Percentiles rank a stretch among this genome's conserved stretches.
phyloP scores from a whole-genome alignment of 2,113 vertebrate species.

The Lichenostomus cassidix region DNA sequence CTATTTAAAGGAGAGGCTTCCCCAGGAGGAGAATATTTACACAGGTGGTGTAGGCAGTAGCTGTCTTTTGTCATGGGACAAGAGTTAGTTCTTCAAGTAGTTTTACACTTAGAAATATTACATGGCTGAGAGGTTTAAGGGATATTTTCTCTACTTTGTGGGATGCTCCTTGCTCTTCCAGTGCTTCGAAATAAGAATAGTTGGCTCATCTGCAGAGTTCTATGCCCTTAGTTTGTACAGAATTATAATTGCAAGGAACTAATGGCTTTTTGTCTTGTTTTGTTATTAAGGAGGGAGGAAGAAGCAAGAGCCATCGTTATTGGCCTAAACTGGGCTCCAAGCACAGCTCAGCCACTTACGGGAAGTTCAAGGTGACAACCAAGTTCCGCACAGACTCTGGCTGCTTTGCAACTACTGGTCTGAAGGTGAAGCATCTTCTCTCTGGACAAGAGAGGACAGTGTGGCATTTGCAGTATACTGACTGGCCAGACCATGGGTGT shows the following conservation, averaged over 20 bases:
- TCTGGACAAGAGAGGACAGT: conserved; percentile 84
- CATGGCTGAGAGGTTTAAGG: not conserved
- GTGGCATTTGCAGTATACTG: conserved; percentile 87
- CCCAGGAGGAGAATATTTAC: not conserved
- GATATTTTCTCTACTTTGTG: not conserved
- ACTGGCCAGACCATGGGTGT: conserved; percentile 89
- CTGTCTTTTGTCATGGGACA: not conserved
- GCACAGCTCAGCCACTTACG: conserved; percentile 85
- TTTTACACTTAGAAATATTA: not conserved
- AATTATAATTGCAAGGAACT: not conserved
- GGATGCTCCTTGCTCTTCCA: not conserved
- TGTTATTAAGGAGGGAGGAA: conserved; percentile 78
- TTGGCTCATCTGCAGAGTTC: not conserved
- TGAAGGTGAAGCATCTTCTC: conserved; percentile 86
- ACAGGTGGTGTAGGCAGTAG: not conserved
- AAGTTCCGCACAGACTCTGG: conserved; percentile 87
- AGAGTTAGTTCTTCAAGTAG: not conserved
- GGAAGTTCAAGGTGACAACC: conserved; percentile 87
- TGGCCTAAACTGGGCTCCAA: conserved; percentile 87
- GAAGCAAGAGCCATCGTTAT: conserved; percentile 84
- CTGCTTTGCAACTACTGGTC: conserved; percentile 84
- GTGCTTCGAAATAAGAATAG: not conserved
- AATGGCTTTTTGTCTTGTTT: not conserved
- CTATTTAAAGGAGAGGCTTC: conserved; percentile 1
- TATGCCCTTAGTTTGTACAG: not conserved